Evolutionary conservation across 2,888 invertebrate genomes (phyloP).

Genomic region (Xylota sylvarum): DNA sequence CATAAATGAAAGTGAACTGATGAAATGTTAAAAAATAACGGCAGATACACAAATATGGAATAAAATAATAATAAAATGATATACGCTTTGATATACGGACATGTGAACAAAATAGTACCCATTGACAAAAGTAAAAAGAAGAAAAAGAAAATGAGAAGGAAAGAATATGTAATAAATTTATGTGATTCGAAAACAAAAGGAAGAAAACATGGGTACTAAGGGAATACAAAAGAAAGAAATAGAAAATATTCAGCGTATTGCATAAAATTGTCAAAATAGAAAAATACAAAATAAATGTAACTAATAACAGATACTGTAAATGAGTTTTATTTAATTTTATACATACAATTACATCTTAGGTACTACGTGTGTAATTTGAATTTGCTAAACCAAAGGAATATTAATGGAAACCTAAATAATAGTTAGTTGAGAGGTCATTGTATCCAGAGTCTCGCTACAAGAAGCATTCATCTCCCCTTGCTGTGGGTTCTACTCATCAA

Average conservation of each 20-base stretch:
- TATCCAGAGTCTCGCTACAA: no score
- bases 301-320: slow-evolving; percentile 12
- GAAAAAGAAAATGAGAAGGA: neutral
- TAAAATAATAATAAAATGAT: slow-evolving; percentile 10
- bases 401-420: no score
- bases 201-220: slow-evolving; percentile 23
- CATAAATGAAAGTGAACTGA: slow-evolving; percentile 32
- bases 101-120: slow-evolving; percentile 25
- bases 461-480: no score
- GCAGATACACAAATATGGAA: slow-evolving; percentile 18
- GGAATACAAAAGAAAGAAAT: slow-evolving; percentile 14
- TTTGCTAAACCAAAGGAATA: no score
- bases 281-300: slow-evolving; percentile 68
- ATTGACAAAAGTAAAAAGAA: neutral
- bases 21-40: neutral
- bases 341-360: no score
- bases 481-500: no score
- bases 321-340: neutral
- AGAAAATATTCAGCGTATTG: slow-evolving; percentile 39
- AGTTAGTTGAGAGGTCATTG: no score
- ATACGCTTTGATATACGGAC: slow-evolving; percentile 11
- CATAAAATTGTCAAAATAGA: slow-evolving; percentile 65
- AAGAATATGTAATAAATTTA: slow-evolving; percentile 13
- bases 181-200: slow-evolving; percentile 24
- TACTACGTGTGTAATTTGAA: no score